Conservation (phyloP, 53 echinoderm and acorn worm genomes). For the Paracentrotus lividus region DNA sequence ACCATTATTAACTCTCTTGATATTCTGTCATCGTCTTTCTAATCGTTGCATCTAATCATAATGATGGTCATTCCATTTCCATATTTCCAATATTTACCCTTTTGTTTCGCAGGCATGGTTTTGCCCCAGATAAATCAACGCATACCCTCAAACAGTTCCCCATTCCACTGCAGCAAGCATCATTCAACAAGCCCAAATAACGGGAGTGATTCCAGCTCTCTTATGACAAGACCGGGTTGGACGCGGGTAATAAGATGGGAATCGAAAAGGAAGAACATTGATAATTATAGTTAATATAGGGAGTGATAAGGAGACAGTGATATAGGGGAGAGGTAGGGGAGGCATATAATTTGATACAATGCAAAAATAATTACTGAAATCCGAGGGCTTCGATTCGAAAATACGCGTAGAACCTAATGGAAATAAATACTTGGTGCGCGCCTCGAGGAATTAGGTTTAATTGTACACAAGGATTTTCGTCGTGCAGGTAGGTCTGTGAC, state of each 20-base stretch:
- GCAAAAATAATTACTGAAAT: conserved; percentile 53
- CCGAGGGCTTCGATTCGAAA: conserved; percentile 37
- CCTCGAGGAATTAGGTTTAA: conserved; percentile 28
- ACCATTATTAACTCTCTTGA: not conserved
- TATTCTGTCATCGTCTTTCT: conserved; percentile 7
- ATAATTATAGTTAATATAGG: conserved; percentile 21
- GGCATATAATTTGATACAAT: conserved; percentile 40
- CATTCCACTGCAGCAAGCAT: no score
- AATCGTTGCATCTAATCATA: conserved; percentile 8
- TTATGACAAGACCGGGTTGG: not conserved
- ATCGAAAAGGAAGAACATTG: not conserved
- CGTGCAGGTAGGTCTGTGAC: not conserved
- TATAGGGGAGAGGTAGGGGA: not conserved
- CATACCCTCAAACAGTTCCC: not conserved
- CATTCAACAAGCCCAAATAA: conserved; percentile 39
- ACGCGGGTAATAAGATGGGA: not conserved
- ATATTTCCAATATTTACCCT: not conserved
- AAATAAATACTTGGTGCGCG: conserved; percentile 58
- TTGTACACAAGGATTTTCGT: conserved; percentile 46
- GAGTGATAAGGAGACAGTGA: not conserved
- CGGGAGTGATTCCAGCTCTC: not conserved
- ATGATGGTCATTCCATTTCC: not conserved
- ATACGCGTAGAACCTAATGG: not conserved
- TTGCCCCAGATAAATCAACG: not conserved
- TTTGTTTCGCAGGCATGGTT: not conserved